Percentiles rank a stretch among this genome's conserved stretches.
Conservation (phyloP, 2,113 vertebrate species). For the Ariopsis seemanni region DNA sequence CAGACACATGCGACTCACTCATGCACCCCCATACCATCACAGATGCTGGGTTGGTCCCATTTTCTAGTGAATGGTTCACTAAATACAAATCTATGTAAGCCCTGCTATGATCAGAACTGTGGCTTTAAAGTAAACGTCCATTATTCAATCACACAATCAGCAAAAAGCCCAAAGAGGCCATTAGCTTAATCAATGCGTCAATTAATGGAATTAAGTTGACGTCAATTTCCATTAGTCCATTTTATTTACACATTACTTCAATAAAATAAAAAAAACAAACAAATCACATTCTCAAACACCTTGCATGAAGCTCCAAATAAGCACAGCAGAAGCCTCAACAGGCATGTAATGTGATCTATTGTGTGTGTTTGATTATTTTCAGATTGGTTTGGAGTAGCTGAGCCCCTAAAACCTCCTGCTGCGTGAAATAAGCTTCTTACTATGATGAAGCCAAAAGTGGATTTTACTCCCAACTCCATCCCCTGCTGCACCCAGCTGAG, state of each 20-base stretch:
- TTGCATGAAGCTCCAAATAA: not conserved
- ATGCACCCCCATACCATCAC: too few species aligned
- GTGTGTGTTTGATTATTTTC: not conserved
- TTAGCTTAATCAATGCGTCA: slow-evolving; percentile 13
- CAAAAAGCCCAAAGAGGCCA: slow-evolving; percentile 1
- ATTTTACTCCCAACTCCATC: not conserved
- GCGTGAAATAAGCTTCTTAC: slow-evolving; percentile 22
- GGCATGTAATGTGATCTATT: not conserved
- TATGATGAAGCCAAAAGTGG: slow-evolving; percentile 1
- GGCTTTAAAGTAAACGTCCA: not conserved
- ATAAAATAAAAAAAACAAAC: not conserved
- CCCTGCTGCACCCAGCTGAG: slow-evolving; percentile 11
- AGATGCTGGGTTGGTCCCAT: too few species aligned
- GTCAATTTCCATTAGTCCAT: not conserved
- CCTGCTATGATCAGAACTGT: not conserved
- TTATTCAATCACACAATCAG: not conserved
- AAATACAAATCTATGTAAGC: not conserved
- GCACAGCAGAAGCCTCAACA: not conserved
- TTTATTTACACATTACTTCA: slow-evolving; percentile 6
- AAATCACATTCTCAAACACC: not conserved
- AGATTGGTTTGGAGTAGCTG: not conserved
- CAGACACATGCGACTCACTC: too few species aligned
- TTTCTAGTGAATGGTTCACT: not conserved
- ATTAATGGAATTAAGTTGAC: slow-evolving; percentile 3
- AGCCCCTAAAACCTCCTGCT: not conserved